Conservation (phyloP, 2,113 vertebrate genomes). For the Oncorhynchus mykiss region DNA sequence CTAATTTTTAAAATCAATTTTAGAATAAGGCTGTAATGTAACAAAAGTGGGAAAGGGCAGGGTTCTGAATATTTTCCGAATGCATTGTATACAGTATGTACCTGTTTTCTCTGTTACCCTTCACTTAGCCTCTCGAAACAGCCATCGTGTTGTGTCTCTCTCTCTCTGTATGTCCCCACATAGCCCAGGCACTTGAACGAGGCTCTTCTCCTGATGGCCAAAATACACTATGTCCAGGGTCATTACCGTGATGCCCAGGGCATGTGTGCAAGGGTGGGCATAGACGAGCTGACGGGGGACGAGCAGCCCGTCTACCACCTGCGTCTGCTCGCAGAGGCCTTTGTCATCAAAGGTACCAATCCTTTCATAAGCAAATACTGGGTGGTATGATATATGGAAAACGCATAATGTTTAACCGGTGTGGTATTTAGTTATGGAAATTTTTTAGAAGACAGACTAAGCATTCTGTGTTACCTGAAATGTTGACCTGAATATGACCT, state of each 20-base stretch:
- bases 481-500: no score
- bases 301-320: constrained; percentile 87
- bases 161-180: background rate
- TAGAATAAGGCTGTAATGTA: no score
- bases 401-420: background rate
- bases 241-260: constrained; percentile 90
- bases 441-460: background rate
- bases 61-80: no score
- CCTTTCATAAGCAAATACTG: background rate
- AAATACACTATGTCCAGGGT: constrained; percentile 91
- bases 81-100: no score
- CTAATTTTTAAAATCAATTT: no score
- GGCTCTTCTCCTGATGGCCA: constrained; percentile 90
- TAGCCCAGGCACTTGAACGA: constrained; percentile 89
- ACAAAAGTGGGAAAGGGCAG: no score
- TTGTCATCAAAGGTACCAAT: constrained; percentile 90
- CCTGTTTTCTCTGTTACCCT: background rate
- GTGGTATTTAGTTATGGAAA: background rate
- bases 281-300: constrained; percentile 85
- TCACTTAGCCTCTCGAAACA: background rate
- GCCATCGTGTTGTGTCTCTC: background rate
- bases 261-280: constrained; percentile 90
- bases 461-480: no score
- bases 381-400: background rate
- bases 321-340: constrained; percentile 91